Percentiles rank a stretch among this genome's conserved stretches.
phyloP scores from a whole-genome alignment of 2,888 invertebrate species.

The Choreutis nemorana region DNA sequence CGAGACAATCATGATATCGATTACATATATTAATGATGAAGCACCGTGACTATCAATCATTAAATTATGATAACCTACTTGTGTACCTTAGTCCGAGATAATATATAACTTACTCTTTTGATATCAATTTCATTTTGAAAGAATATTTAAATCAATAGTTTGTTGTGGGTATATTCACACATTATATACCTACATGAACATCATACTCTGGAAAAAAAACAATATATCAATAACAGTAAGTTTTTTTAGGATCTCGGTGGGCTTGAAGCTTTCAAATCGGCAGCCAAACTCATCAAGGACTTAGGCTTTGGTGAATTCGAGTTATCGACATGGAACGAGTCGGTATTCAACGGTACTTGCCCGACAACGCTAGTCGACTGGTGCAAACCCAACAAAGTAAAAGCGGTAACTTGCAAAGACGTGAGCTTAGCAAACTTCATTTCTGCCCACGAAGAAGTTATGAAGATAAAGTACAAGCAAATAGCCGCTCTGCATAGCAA shows the following conservation, averaged over 20 bases:
- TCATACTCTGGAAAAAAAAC: too few relatives aligned
- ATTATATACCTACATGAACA: too few relatives aligned
- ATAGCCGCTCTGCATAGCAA: slow-evolving; percentile 50
- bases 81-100: too few relatives aligned
- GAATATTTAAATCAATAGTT: too few relatives aligned
- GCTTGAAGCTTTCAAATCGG: slow-evolving; percentile 48
- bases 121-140: too few relatives aligned
- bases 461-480: slow-evolving; percentile 53
- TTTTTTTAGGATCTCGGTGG: slow-evolving; percentile 52
- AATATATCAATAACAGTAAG: slow-evolving; percentile 3
- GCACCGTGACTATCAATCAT: too few relatives aligned
- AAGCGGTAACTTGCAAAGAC: slow-evolving; percentile 57
- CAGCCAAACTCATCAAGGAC: slow-evolving; percentile 43
- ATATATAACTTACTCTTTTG: too few relatives aligned
- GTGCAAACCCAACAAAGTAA: slow-evolving; percentile 53
- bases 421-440: slow-evolving; percentile 58
- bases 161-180: too few relatives aligned
- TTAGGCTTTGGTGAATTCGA: slow-evolving; percentile 54
- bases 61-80: too few relatives aligned
- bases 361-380: slow-evolving; percentile 54
- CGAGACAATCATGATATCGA: too few relatives aligned
- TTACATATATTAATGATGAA: too few relatives aligned
- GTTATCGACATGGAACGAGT: slow-evolving; percentile 45
- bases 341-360: slow-evolving; percentile 51
- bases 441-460: slow-evolving; percentile 58